A percentile compares a stretch with the other conserved stretches of the same genome.
phyloP scores from a whole-genome alignment of 2,888 invertebrate species.

The Agrochola lychnidis region DNA sequence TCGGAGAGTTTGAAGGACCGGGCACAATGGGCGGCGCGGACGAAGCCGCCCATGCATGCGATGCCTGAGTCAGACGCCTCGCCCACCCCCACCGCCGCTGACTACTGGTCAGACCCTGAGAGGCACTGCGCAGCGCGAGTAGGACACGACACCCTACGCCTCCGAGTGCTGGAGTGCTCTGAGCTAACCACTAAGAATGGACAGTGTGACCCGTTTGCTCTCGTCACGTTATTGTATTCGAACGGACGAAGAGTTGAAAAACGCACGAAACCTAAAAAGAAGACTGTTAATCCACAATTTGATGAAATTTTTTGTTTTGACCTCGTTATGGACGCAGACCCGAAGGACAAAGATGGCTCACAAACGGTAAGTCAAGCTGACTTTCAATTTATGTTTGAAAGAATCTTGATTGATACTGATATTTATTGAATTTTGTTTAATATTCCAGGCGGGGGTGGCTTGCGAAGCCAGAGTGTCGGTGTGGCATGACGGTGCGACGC shows the following conservation, averaged over 20 bases:
- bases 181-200: slow-evolving; percentile 97
- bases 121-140: slow-evolving; percentile 86
- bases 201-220: slow-evolving; percentile 97
- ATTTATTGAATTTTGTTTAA: background rate
- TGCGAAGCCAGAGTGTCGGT: slow-evolving; percentile 95
- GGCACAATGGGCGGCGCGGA: slow-evolving; percentile 83
- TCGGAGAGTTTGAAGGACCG: slow-evolving; percentile 88
- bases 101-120: slow-evolving; percentile 89
- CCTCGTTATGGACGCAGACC: slow-evolving; percentile 91
- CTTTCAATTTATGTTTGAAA: background rate
- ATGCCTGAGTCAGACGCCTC: slow-evolving; percentile 85
- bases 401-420: too few species aligned
- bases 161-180: slow-evolving; percentile 95
- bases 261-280: slow-evolving; percentile 96
- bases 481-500: slow-evolving; percentile 96
- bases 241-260: slow-evolving; percentile 95
- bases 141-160: slow-evolving; percentile 88
- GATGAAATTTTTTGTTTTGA: slow-evolving; percentile 96
- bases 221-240: slow-evolving; percentile 94
- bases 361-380: slow-evolving; percentile 87
- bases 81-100: slow-evolving; percentile 86
- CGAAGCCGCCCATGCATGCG: slow-evolving; percentile 86
- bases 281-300: slow-evolving; percentile 97
- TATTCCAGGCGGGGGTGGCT: slow-evolving; percentile 91
- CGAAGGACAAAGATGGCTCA: slow-evolving; percentile 88